Evolutionary conservation across 2,797 vertebrate species (phyloP).

Genomic region (Oryzias dopingdopingensis): DNA sequence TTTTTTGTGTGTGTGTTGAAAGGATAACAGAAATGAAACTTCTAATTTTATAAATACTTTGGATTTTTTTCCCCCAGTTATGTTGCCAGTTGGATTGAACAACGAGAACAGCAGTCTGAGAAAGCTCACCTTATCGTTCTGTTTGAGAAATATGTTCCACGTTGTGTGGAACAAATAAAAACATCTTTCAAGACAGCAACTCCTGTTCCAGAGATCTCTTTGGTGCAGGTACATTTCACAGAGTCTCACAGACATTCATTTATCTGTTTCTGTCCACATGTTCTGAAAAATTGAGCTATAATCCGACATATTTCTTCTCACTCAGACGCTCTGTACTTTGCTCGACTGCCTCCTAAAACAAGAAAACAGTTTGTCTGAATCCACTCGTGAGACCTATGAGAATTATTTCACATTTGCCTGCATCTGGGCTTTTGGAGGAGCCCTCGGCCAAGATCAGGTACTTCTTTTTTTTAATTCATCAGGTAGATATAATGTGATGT

Average conservation of each 20-base stretch:
- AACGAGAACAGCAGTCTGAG: slow-evolving; percentile 80
- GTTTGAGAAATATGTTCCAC: slow-evolving; percentile 86
- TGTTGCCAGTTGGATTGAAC: slow-evolving; percentile 87
- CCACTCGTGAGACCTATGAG: slow-evolving; percentile 81
- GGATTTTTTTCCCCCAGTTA: slow-evolving; percentile 66
- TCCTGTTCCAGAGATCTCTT: slow-evolving; percentile 80
- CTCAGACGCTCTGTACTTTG: slow-evolving; percentile 82
- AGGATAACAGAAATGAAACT: too few species aligned
- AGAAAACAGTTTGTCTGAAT: slow-evolving; percentile 81
- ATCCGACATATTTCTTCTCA: slow-evolving; percentile 10
- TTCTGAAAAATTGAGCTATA: too few species aligned
- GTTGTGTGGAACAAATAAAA: slow-evolving; percentile 83
- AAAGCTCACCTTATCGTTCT: slow-evolving; percentile 86
- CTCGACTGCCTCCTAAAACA: slow-evolving; percentile 83
- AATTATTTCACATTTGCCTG: slow-evolving; percentile 86
- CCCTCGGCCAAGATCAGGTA: slow-evolving; percentile 83
- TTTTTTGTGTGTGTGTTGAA: too few species aligned
- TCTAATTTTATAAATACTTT: background rate
- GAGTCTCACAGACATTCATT: background rate
- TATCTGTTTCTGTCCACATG: background rate
- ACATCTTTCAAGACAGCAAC: slow-evolving; percentile 81
- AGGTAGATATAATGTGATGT: background rate
- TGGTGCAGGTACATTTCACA: slow-evolving; percentile 79
- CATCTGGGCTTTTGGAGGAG: slow-evolving; percentile 86
- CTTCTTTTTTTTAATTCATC: slow-evolving; percentile 1